Conservation (phyloP, 2,888 invertebrate species). For the Trichopria drosophilae region DNA sequence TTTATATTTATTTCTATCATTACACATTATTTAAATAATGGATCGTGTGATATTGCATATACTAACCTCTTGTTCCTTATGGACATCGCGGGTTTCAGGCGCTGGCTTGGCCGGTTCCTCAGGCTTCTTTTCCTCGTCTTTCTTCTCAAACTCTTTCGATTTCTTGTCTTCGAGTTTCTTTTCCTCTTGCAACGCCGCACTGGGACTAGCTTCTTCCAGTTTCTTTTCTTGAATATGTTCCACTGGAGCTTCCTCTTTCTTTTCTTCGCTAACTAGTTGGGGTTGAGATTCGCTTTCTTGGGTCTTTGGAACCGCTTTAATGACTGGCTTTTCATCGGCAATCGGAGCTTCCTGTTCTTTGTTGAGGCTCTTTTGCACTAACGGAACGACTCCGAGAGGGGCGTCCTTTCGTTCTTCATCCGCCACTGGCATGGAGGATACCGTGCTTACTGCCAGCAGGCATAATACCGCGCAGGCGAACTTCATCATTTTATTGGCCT, state of each 20-base stretch:
- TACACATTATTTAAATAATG: too few relatives aligned
- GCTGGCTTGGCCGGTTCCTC: constrained; percentile 26
- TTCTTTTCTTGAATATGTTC: constrained; percentile 35
- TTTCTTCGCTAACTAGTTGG: constrained; percentile 20
- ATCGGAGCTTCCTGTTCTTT: constrained; percentile 24
- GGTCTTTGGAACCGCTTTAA: neutral
- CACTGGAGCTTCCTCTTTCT: constrained; percentile 29
- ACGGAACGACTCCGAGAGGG: constrained; percentile 29
- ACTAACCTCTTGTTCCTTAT: constrained; percentile 3
- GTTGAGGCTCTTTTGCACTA: constrained; percentile 25
- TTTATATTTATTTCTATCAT: too few relatives aligned
- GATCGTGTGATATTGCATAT: too few relatives aligned
- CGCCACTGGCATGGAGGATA: constrained; percentile 65
- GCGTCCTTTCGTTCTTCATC: constrained; percentile 58
- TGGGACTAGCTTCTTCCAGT: constrained; percentile 14
- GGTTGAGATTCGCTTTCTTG: constrained; percentile 22
- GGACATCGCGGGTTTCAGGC: constrained; percentile 7
- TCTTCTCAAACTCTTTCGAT: constrained; percentile 20
- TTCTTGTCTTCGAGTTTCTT: constrained; percentile 18
- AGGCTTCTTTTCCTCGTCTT: constrained; percentile 27
- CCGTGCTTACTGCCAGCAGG: constrained; percentile 64
- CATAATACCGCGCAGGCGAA: constrained; percentile 58
- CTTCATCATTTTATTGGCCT: constrained; percentile 64
- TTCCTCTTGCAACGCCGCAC: constrained; percentile 2
- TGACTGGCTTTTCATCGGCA: constrained; percentile 23